phyloP scores from a whole-genome alignment of 2,113 vertebrate species.

The Hippocampus barbouri region DNA sequence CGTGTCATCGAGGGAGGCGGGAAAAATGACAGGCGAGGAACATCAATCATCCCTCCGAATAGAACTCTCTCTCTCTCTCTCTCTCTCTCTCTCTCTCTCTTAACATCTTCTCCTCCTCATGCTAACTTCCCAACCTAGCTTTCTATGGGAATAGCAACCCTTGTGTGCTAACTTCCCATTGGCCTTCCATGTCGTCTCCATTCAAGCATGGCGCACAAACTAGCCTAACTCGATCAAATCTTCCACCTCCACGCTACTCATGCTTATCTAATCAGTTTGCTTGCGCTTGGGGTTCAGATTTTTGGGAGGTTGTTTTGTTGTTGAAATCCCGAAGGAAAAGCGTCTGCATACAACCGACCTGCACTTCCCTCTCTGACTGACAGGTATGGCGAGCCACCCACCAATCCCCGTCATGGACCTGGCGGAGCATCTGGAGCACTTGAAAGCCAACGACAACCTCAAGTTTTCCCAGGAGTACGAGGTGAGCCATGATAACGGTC shows the following conservation, averaged over 20 bases:
- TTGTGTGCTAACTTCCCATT: slow-evolving; percentile 75
- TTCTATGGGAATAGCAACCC: slow-evolving; percentile 72
- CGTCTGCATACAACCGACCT: slow-evolving; percentile 22
- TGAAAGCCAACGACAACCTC: slow-evolving; percentile 99
- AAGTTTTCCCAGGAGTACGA: slow-evolving; percentile 99
- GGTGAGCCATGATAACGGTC: slow-evolving; percentile 62
- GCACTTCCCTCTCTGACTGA: slow-evolving; percentile 57
- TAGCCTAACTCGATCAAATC: slow-evolving; percentile 75
- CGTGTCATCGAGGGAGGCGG: slow-evolving; percentile 77
- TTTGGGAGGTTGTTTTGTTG: not conserved
- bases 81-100: slow-evolving; percentile 1
- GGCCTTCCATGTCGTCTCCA: slow-evolving; percentile 79
- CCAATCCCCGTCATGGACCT: slow-evolving; percentile 95
- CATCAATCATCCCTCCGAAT: slow-evolving; percentile 19
- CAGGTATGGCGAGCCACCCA: slow-evolving; percentile 97
- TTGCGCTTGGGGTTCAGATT: slow-evolving; percentile 25
- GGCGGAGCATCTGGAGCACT: slow-evolving; percentile 91
- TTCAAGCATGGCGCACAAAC: slow-evolving; percentile 86
- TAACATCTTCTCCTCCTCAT: slow-evolving; percentile 47
- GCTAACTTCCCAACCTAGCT: slow-evolving; percentile 76
- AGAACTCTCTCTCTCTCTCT: slow-evolving; percentile 1
- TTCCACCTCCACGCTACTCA: slow-evolving; percentile 63
- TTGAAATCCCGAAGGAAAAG: not conserved
- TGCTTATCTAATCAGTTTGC: slow-evolving; percentile 56
- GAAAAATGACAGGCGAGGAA: slow-evolving; percentile 73